Conservation (phyloP, 2,113 vertebrate species). For the Oxyura jamaicensis region DNA sequence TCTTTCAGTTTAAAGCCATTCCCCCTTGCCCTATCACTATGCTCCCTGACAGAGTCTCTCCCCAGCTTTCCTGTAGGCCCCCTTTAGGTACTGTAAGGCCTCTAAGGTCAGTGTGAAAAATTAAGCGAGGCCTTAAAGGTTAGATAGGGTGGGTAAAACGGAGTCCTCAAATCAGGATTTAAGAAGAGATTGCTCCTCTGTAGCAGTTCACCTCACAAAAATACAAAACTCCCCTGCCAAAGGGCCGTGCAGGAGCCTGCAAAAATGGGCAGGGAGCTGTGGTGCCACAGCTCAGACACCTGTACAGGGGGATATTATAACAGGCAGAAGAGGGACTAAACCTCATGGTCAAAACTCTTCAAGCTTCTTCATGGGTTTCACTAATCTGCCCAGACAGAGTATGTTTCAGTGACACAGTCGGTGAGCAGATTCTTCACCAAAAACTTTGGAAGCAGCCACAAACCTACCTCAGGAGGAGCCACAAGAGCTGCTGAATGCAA, state of each 20-base stretch:
- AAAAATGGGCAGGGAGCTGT: fast-evolving
- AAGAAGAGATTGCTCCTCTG: too few relatives aligned
- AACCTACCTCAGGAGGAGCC: background rate
- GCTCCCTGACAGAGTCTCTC: too few relatives aligned
- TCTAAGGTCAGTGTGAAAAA: background rate
- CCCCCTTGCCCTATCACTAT: too few relatives aligned
- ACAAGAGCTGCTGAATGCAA: background rate
- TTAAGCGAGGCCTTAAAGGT: background rate
- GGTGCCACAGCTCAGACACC: fast-evolving
- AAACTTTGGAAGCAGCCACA: background rate
- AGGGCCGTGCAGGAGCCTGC: background rate
- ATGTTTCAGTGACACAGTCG: fast-evolving
- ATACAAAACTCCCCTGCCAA: background rate
- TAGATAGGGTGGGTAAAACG: background rate
- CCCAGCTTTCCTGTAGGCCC: too few relatives aligned
- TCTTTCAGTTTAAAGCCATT: too few relatives aligned
- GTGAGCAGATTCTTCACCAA: background rate
- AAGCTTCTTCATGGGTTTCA: background rate
- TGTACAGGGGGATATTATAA: fast-evolving
- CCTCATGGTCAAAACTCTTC: background rate
- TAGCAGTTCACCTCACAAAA: background rate
- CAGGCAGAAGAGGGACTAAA: background rate
- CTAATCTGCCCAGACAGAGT: background rate
- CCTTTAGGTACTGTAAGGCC: too few relatives aligned
- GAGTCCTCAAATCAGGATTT: background rate